These are phyloP conservation scores for Porphyrio hochstetteri DNA, from an alignment of 2,113 vertebrate genomes.

Conservation along the genomic window DNA sequence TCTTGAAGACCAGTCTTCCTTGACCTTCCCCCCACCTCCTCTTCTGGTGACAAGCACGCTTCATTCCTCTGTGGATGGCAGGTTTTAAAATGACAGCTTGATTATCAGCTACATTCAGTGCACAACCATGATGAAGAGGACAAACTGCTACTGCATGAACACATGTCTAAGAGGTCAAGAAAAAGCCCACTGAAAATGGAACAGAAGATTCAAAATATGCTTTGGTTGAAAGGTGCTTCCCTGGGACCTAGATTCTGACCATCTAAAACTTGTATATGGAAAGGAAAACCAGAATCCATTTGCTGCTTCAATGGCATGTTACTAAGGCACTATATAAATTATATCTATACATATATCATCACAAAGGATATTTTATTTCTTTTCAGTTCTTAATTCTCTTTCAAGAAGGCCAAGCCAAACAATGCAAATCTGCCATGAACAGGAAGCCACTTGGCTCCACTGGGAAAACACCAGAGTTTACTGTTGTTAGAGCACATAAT, in stretches of 20 bases:
- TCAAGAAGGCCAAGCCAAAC: neutral
- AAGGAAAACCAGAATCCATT: neutral
- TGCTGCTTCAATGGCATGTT: neutral
- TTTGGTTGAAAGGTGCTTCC: neutral
- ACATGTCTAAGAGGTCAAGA: neutral
- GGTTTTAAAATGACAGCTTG: neutral
- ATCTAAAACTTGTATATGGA: neutral
- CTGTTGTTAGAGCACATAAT: neutral
- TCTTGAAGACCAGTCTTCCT: neutral
- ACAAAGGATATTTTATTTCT: neutral
- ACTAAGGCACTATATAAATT: neutral
- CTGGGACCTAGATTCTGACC: neutral
- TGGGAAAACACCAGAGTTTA: neutral
- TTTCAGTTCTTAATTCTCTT: neutral
- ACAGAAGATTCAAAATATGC: neutral
- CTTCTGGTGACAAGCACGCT: neutral
- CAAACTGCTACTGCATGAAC: neutral
- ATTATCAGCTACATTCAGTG: neutral
- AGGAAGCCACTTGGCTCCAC: neutral
- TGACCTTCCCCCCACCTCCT: neutral
- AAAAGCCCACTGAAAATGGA: neutral
- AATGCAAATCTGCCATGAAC: neutral
- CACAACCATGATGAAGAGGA: neutral
- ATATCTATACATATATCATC: neutral
- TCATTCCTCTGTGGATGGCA: neutral